Evolutionary conservation across 2,113 vertebrate species (phyloP).

Genomic region (Cranoglanis bouderius): DNA sequence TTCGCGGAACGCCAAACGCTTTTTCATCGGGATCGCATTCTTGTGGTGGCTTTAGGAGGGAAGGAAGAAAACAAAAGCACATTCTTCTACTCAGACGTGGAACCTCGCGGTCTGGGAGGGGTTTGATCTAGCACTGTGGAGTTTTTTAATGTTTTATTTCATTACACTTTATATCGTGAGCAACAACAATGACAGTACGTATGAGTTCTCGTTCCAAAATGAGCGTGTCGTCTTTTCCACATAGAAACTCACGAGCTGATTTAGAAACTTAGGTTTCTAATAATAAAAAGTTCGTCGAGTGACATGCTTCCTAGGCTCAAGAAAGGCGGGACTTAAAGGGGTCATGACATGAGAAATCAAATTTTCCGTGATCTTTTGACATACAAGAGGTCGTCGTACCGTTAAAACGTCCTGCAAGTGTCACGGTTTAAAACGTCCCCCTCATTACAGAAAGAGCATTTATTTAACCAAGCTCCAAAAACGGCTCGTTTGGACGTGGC

Average conservation of each 20-base stretch:
- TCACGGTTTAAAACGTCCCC: no score
- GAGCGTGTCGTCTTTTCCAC: background rate
- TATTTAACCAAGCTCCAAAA: no score
- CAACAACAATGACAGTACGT: background rate
- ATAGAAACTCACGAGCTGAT: background rate
- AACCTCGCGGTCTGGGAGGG: background rate
- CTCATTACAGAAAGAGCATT: no score
- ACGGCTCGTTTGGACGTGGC: no score
- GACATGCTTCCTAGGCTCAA: background rate
- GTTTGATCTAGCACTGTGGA: background rate
- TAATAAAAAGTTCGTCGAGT: no score
- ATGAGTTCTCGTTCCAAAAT: background rate
- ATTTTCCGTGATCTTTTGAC: no score
- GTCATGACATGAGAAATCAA: no score
- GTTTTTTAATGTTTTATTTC: background rate
- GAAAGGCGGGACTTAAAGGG: background rate
- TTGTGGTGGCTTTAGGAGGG: constrained; percentile 60
- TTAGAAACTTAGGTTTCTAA: no score
- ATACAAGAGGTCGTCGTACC: no score
- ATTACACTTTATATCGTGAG: background rate
- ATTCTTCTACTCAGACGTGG: constrained; percentile 28
- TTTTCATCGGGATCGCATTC: constrained; percentile 57
- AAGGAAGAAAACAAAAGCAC: constrained; percentile 32
- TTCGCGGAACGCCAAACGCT: constrained; percentile 29
- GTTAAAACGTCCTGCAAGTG: no score